Conservation (phyloP, 1,140 invertebrate genomes). For the Scaptomyza hsui region DNA sequence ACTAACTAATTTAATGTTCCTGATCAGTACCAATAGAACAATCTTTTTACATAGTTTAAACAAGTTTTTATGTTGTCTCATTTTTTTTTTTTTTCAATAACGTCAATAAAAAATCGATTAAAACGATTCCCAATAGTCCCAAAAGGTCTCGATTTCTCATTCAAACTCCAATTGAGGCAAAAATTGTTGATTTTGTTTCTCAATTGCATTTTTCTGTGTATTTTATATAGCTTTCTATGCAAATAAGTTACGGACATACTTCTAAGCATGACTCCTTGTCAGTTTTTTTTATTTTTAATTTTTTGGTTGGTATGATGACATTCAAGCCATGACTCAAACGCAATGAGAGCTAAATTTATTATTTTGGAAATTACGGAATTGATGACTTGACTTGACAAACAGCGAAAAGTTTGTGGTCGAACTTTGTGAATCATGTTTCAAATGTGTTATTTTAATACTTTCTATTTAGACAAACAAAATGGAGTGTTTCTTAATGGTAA, state of each 20-base stretch:
- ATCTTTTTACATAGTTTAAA: too few relatives aligned
- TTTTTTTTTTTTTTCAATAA: too few relatives aligned
- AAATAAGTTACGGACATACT: background rate
- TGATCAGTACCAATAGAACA: too few relatives aligned
- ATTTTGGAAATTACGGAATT: slow-evolving; percentile 25
- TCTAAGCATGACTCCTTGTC: slow-evolving; percentile 8
- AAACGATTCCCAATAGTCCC: too few relatives aligned
- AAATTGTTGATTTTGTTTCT: too few relatives aligned
- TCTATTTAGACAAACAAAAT: slow-evolving; percentile 4
- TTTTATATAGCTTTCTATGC: too few relatives aligned
- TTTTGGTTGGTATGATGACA: slow-evolving; percentile 8
- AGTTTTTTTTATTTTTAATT: background rate
- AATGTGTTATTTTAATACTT: slow-evolving; percentile 3
- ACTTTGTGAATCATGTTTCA: slow-evolving; percentile 30
- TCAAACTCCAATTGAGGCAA: too few relatives aligned
- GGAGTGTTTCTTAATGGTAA: slow-evolving; percentile 4
- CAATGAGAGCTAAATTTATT: slow-evolving; percentile 21
- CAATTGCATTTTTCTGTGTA: background rate
- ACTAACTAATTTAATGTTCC: too few relatives aligned
- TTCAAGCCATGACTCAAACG: slow-evolving; percentile 47
- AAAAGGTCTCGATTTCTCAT: too few relatives aligned
- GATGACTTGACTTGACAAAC: slow-evolving; percentile 11
- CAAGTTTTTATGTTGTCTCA: too few relatives aligned
- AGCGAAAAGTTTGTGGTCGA: slow-evolving; percentile 6
- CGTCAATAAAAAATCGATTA: too few relatives aligned